Base-by-base conservation (phyloP, 2,113 vertebrate genomes). In the Gyps fulvus region DNA sequence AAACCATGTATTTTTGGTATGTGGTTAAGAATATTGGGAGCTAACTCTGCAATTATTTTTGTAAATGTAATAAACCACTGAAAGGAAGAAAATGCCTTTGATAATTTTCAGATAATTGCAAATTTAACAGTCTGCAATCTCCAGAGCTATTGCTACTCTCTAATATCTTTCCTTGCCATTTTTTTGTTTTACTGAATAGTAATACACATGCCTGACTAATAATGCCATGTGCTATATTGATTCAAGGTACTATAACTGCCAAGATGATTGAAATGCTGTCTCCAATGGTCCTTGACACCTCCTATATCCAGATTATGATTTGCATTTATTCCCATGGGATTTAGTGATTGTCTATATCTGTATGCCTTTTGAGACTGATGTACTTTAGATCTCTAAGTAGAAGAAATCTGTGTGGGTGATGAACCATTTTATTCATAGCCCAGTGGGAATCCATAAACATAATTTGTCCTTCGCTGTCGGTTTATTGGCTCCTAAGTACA, bases 361-460 rank as follows among this genome's bases (percentile, higher is more conserved):
- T 58, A 72, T 76, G 82, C 40, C 70, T 66, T 96, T 76, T 95
- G 83, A 96, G 80, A 84, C 43, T 84, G 55, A 78, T 63, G 65
- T 78, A 83, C 76, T 94, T 97, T 83, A 93, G 67, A 90, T 83
- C 29, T 92, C 54, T 78, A 85, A 83, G 92, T 32, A 89, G 59
- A 89, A 92, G 55, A 93, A 94, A 93, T 83, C 83, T 85, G 50
- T 78, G 59, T 71, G 47, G 49, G 79, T 92, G 91, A 95, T 95
- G 95, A 93, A 84, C 72, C 72, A 54, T 96, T 95, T 96, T 95
- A 95, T 95, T 96, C 83, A 59, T 67, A 89, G 71, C 47, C 88
- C 31, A 16, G 67, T 95, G 76, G 76, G 86, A 94, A 92, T 71
- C 79, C 86, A 52, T 95, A 87, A 95, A 90, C 79, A 92, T 88